Base-by-base conservation (phyloP, 2,888 invertebrate species). In the Ecdyonurus torrentis region DNA sequence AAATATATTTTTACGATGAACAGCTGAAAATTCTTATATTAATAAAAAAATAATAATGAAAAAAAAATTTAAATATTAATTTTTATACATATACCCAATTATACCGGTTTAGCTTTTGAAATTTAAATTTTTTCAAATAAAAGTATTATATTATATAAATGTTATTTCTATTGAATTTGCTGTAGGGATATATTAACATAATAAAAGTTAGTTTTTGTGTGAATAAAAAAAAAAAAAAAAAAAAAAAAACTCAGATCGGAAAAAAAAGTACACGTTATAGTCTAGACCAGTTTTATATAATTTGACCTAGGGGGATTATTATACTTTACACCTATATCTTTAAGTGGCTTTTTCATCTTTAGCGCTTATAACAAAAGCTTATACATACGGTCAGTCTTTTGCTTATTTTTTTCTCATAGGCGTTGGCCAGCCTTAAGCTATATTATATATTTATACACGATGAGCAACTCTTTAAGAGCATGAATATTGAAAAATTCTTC, bases 401-500 rank as follows among this genome's bases (percentile, higher is more conserved):
- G n/a, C n/a, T n/a, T n/a, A n/a, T n/a, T n/a, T n/a, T n/a, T n/a
- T n/a, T n/a, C n/a, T n/a, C n/a, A 5, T 37, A 37, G 37, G 37
- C 37, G 37, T 37, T 37, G 37, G 7, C 37, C 37, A n/a, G n/a
- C 37, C 37, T 37, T 15, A 37, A 37, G 37, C 37, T 37, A 37
- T n/a, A n/a, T 37, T 15, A 37, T 10, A 37, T 37, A 37, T 37
- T 37, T 10, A 37, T 10, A 37, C 5, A 37, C 5, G 37, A 37
- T 37, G 37, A 37, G 37, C 7, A 37, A 10, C 37, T 10, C 37
- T 10, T 10, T 15, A 15, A 37, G 15, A 5, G 37, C 5, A 15
- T 10, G 37, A 37, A 55, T 55, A 55, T 55, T 55, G 55, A 55
- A 55, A 55, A 55, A 55, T 55, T 55, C 55, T 55, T 55, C 55